Conservation (phyloP, 2,113 vertebrate species). For the Trematomus loennbergii region DNA sequence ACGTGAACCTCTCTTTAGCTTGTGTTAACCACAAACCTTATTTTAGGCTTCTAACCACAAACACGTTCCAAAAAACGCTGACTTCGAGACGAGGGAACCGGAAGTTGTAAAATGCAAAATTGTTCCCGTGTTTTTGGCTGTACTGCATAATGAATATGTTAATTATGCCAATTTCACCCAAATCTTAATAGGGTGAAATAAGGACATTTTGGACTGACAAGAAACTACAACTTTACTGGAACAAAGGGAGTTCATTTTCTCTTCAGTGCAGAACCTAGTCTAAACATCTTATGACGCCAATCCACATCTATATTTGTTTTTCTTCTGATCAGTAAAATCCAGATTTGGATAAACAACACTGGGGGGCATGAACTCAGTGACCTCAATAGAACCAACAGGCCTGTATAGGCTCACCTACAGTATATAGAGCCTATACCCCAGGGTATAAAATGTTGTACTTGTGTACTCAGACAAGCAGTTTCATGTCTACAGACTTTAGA, state of each 20-base stretch:
- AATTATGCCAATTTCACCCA: too few relatives aligned
- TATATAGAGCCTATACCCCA: background rate
- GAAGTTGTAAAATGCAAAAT: too few relatives aligned
- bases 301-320: background rate
- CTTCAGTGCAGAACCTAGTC: background rate
- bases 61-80: too few relatives aligned
- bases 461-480: slow-evolving; percentile 6
- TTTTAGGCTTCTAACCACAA: too few relatives aligned
- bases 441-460: background rate
- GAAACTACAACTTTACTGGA: too few relatives aligned
- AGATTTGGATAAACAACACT: background rate
- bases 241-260: background rate
- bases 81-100: too few relatives aligned
- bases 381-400: background rate
- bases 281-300: background rate
- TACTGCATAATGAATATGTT: too few relatives aligned
- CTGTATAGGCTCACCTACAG: background rate
- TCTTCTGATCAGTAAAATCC: background rate
- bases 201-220: too few relatives aligned
- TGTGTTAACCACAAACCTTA: too few relatives aligned
- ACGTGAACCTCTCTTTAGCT: too few relatives aligned
- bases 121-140: too few relatives aligned
- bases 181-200: too few relatives aligned
- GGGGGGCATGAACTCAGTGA: slow-evolving; percentile 1
- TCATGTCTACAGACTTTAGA: slow-evolving; percentile 6